Base-by-base conservation (phyloP, 2,888 invertebrate genomes). In the Drosophila nr. perissopoda region DNA sequence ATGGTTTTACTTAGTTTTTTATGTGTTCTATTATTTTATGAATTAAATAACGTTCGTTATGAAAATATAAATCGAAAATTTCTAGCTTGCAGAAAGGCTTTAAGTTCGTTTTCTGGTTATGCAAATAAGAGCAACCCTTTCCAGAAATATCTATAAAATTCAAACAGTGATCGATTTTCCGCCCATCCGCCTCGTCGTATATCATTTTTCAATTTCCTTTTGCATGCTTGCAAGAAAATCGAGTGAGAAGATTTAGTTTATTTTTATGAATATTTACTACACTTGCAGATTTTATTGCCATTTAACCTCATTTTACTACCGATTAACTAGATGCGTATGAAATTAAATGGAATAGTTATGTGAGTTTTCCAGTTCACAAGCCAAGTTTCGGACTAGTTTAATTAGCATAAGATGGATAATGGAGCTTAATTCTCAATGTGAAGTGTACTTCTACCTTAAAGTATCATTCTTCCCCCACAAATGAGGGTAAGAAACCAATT, bases 171-270 rank as follows among this genome's bases (percentile, higher is more conserved):
- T 38, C 38, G 33, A 18, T n/a, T 21, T 33, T 27, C 48, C 56
- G 36, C 34, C 56, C 48, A 25, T 16, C 31, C 51, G 53, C 66
- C 52, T 49, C 29, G n/a, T 71, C 81, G 29, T 79, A 68, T 71
- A 79, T 80, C 79, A 82, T 70, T 74, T 80, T 82, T 64, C 68
- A 79, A 82, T 82, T 82, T 80, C 82, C 79, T 36, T 25, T 63
- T 61, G 46, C 38, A 48, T 63, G 49, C 42, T 48, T 46, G 72
- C 63, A 72, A 38, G 58, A 48, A 64, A 38, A 13, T 38, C 16
- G n/a, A 46, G n/a, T 11, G 13, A 40, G 16, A 54, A 16, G 7
- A 33, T 11, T 40, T 13, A 3, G 33, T 21, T 33, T 10, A 29
- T 25, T 34, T n/a, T 11, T 13, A n/a, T 11, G 16, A 40, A 16